Evolutionary conservation across 2,888 invertebrate species (phyloP), one percentile per base, ranked within the genome.

Genomic region (Ectobius pallidus): DNA sequence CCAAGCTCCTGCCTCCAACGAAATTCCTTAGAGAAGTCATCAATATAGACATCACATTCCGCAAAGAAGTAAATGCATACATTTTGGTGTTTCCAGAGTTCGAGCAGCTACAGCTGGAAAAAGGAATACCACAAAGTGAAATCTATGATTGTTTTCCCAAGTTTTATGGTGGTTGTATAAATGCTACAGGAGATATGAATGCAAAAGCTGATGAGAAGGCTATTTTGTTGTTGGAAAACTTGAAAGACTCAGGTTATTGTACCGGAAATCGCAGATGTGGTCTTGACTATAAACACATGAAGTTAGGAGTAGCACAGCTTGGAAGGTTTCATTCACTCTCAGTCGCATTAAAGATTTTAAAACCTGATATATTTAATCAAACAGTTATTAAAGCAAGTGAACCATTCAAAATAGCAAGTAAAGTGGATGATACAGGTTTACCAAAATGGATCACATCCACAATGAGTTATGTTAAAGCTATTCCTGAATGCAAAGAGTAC

Each of bases 281-380:
- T 69, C 85, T 87, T 67, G 86, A 89, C 78, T 78, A 85, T 44
- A 81, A 82, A 0, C 85, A 87, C 61, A 82, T 85, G 0, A 81
- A 80, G 69, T 72, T 87, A 0, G 83, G 86, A 3, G 78, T 89
- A 0, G 79, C 82, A 58, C 82, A 85, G 49, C 77, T 89, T 76
- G 89, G 88, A 0, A 82, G 84, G 76, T 88, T 86, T 77, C 89
- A 90, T 78, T 87, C 88, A 0, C 80, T 87, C 14, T 85, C 87
- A 0, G 84, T 89, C n/a, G 89, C 87, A 0, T 79, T 87, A 71
- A 86, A 87, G 61, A 74, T 82, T 0, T 81, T 84, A 20, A 82
- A 84, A 75, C 86, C 86, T 0, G 78, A 82, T 46, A 79, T 81
- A 3, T 87, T 84, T 78, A 76, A 84, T 16, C 78, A 82, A 34